Evolutionary conservation across 2,797 vertebrate species (phyloP).

Genomic region (Iguana delicatissima): DNA sequence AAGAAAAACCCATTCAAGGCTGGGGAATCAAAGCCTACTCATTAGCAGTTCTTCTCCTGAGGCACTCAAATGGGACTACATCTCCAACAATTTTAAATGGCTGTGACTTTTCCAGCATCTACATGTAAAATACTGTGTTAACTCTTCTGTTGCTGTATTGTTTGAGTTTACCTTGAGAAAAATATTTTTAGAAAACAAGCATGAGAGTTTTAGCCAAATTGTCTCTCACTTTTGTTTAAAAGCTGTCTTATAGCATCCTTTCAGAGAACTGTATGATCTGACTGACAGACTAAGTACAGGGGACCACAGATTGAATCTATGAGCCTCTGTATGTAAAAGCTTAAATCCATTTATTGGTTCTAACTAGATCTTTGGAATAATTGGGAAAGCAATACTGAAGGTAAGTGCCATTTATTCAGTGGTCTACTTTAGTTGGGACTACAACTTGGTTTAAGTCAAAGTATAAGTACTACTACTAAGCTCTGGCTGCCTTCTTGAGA

Average conservation of each 20-base stretch:
- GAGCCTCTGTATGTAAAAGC: not conserved
- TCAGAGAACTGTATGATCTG: not conserved
- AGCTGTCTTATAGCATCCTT: not conserved
- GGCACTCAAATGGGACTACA: not conserved
- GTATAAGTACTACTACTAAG: too few species aligned
- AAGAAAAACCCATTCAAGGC: constrained; percentile 7
- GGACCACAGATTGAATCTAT: not conserved
- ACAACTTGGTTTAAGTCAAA: too few species aligned
- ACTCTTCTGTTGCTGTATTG: not conserved
- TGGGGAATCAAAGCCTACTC: constrained; percentile 20
- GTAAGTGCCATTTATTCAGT: too few species aligned
- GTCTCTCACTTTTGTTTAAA: not conserved
- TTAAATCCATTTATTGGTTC: too few species aligned
- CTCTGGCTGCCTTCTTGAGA: not conserved
- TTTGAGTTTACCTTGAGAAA: not conserved
- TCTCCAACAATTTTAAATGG: constrained; percentile 2
- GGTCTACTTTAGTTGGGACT: too few species aligned
- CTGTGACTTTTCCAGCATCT: not conserved
- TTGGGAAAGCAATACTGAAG: too few species aligned
- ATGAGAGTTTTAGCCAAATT: not conserved
- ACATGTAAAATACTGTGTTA: not conserved
- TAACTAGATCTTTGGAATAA: too few species aligned
- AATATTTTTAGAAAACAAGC: not conserved
- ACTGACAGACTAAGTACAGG: not conserved
- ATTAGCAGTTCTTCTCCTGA: constrained; percentile 7